A percentile compares a stretch with the other conserved stretches of the same genome.
Evolutionary conservation across 2,888 invertebrate species (phyloP).

Genomic region (Cataglyphis cursor): DNA sequence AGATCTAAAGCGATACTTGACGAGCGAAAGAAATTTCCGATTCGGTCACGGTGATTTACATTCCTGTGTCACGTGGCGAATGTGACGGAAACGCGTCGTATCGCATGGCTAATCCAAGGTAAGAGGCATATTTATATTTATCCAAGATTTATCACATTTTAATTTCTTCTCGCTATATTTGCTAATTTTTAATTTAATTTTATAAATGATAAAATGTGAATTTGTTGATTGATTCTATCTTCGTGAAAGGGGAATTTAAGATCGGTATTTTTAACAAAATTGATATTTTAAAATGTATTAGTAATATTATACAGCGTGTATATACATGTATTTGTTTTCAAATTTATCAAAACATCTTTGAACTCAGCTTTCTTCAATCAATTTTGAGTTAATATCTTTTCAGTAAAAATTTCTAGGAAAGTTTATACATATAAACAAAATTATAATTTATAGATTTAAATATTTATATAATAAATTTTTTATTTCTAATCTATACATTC

Average conservation of each 20-base stretch:
- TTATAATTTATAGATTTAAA: slow-evolving; percentile 12
- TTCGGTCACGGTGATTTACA: slow-evolving; percentile 13
- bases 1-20: slow-evolving; percentile 3
- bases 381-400: neutral
- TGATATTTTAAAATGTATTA: neutral
- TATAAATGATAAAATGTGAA: neutral
- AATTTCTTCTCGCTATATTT: neutral
- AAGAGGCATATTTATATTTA: slow-evolving; percentile 25
- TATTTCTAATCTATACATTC: neutral
- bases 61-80: slow-evolving; percentile 66
- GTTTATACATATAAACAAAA: neutral
- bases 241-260: neutral
- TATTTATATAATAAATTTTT: neutral
- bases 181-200: slow-evolving; percentile 1
- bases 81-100: slow-evolving; percentile 64
- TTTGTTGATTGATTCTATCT: neutral
- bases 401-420: neutral
- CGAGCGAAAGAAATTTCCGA: neutral
- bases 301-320: neutral
- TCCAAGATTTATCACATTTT: neutral
- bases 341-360: neutral
- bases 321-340: neutral
- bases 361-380: neutral
- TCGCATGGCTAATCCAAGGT: slow-evolving; percentile 75
- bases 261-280: neutral